Base-by-base conservation (phyloP, 2,113 vertebrate species). In the Brachypteracias leptosomus region DNA sequence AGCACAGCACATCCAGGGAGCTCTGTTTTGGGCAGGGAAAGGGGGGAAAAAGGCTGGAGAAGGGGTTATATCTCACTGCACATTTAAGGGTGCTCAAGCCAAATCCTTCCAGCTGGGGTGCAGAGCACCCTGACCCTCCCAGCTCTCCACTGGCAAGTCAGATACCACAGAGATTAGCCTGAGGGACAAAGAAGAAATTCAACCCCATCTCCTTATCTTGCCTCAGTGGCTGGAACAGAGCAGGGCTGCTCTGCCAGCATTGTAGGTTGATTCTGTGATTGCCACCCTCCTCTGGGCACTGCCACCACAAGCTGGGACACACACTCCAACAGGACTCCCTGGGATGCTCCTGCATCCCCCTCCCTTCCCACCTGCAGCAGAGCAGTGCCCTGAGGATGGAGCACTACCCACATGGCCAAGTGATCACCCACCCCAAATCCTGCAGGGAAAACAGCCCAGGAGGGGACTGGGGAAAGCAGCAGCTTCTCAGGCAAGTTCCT, bases 341-440 rank as follows among this genome's bases (percentile, higher is more conserved):
- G 61, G 59, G 81, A 63, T 73, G 40, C 38, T n/a, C 10, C 40
- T 20, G 38, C 90, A 57, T 21, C 73, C 35, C 77, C 21, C 14
- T 36, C 54, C 80, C 36, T 46, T 26, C 72, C 10, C 2, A 35
- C 29, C 42, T 7, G 13, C 52, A 28, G 67, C 88, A 13, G 49
- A 16, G 49, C 46, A 17, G 18, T 0, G 12, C 29, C 0, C 36
- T 1, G n/a, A 7, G 21, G 40, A 24, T 1, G 11, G 55, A 79
- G 10, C 25, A 0, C 15, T 16, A 5, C 10, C 65, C 36, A 6
- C 18, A 6, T 0, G 38, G 25, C 35, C 74, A 35, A 28, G 24
- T 2, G 1, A 25, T 10, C n/a, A 2, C 46, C 28, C 47, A 5
- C 28, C 78, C 42, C 28, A 2, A 36, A 55, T 31, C 21, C 70